Evolutionary conservation across 2,888 invertebrate genomes (phyloP), one percentile per base, ranked within the genome.

Genomic region (Cryptocheilus praepositus): DNA sequence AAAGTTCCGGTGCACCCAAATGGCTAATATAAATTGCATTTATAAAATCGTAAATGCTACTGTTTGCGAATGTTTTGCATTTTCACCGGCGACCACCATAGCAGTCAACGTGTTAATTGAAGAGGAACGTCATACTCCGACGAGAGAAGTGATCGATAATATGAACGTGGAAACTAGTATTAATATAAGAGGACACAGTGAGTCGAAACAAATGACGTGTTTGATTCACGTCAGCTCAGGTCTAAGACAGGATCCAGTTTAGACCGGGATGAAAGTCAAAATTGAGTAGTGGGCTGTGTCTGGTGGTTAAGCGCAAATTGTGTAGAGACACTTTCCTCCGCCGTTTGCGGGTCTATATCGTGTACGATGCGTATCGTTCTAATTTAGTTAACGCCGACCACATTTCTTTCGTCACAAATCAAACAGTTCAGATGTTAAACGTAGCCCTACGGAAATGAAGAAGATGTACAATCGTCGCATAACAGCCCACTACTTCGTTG

Each of bases 141-240:
- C 74, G 52, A 81, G 81, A 52, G 81, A 81, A 15, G 64, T 64
- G 21, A 69, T 75, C 46, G 85, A 86, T 57, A 84, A 85, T 46
- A 80, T 60, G 52, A 90, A 91, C 64, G 89, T 91, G 43, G 92
- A 91, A 76, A 86, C 89, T 53, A 89, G 91, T 16, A 89, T 89
- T 0, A 91, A 90, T 79, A 90, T 91, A 76, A 91, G 91, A 64
- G 80, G 90, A 55, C 91, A 91, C 74, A 89, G 89, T 13, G 89
- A 91, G 45, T 63, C 83, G 22, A 86, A 88, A 54, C 89, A 91
- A 3, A 89, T 91, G 13, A 90, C 90, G 74, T 88, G 91, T 22
- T 90, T 91, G 64, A 92, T 92, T 89, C 92, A 92, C 90, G 92
- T 92, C 77, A 92, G 92, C 82, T 92, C 92, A 25, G 19, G 92